Base-by-base conservation (phyloP, 2,888 invertebrate genomes). In the Phlogophora meticulosa region DNA sequence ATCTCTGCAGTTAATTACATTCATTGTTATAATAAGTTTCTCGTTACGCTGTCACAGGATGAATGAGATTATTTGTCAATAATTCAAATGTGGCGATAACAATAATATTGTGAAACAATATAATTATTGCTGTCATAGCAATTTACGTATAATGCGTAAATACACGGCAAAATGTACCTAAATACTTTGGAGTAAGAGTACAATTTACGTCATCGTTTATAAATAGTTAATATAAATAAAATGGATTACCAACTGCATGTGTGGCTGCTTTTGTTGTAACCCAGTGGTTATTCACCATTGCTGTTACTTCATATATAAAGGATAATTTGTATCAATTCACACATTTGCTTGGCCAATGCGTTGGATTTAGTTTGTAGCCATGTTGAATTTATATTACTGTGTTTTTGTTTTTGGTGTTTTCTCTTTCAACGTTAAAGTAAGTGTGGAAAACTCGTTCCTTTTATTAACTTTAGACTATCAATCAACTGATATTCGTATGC, bases 261-360 rank as follows among this genome's bases (percentile, higher is more conserved):
- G 43, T 72, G 58, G 63, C 45, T 71, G 53, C 56, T 60, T 68
- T 72, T 76, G 72, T 80, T 42, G 61, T 59, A 61, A 60, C 46
- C 36, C 57, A 64, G 45, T 76, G 58, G 51, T 63, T 83, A 58
- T 62, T 64, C 53, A 79, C 64, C 63, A 76, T 71, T 63, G 64
- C 48, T 32, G 73, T 81, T 83, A 82, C 76, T 69, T 63, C 69
- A 53, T 86, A 85, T 88, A 88, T 88, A 88, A 83, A 72, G 74
- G 59, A 67, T 82, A 81, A 82, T 85, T 82, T 82, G 71, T 71
- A 63, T 66, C 53, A 82, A 76, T 90, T 91, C 83, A 87, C 90
- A 89, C 92, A 91, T 91, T 92, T 85, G 76, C 73, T 75, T 64
- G 51, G 48, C 65, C 36, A 43, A 34, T 70, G 43, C 64, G 32